Evolutionary conservation across 2,113 vertebrate genomes (phyloP), one percentile per base, ranked within the genome.

Genomic region (Mellivora capensis): DNA sequence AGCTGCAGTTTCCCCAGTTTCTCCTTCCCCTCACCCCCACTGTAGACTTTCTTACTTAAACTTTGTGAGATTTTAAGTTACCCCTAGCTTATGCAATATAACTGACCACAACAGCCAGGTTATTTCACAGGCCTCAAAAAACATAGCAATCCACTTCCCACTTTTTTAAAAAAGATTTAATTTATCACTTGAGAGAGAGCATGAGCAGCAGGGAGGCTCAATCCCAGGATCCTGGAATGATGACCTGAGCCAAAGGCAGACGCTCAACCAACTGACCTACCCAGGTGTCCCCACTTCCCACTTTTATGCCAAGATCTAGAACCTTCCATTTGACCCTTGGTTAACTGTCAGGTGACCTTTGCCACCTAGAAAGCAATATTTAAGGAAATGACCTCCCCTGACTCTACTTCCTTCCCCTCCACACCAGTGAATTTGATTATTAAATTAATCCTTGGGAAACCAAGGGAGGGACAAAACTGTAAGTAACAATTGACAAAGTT

Each of bases 381-480:
- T 59, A 44, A 93, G 52, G 37, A 94, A 79, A 83, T 31, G 3
- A 47, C 17, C 12, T 69, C 39, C 13, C 39, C 1, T 23, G 4
- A 18, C 7, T 10, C 34, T 9, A 47, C 37, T 34, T 6, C 12
- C 20, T 72, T 29, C 1, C 2, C 21, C 1, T 79, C 0, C 62
- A 52, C 34, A 82, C 11, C 20, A 27, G 42, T 52, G 29, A 44
- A 64, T 81, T 76, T 92, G 61, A 54, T 88, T 83, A 84, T 27
- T 15, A 80, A 86, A 81, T 44, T 12, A 74, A 72, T 61, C 57
- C n/a, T 87, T 87, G 64, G 10, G 25, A 92, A 82, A 82, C 18
- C n/a, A 86, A 81, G 15, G 37, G 69, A 84, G 21, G n/a, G 12
- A 44, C 18, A 74, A 79, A 96, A 89, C 0, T 27, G 9, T 80